These are phyloP conservation scores for Ips typographus DNA, from an alignment of 1,140 invertebrate species.

Conservation along the genomic window DNA sequence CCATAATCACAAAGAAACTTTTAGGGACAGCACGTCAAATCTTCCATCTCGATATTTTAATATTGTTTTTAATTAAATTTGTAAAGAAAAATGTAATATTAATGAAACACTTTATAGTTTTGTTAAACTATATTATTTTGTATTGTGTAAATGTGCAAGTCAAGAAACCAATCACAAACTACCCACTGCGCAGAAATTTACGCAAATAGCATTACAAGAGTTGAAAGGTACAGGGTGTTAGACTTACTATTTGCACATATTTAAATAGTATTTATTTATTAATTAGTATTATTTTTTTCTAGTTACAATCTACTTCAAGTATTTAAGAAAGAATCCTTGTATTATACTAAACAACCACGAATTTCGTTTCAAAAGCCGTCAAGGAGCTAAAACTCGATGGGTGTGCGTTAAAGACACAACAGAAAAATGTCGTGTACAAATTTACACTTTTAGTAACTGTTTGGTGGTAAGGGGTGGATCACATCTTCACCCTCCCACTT, in stretches of 20 bases:
- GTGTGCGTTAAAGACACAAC: conserved; percentile 2
- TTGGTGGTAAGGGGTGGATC: not conserved
- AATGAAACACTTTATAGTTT: not conserved
- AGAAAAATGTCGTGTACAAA: conserved; percentile 6
- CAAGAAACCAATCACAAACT: too few relatives aligned
- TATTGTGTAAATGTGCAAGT: too few relatives aligned
- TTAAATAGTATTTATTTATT: not conserved
- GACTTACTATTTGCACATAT: not conserved
- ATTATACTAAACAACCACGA: conserved; percentile 10
- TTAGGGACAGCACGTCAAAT: not conserved
- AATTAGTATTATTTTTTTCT: conserved; percentile 6
- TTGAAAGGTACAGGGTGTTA: too few relatives aligned
- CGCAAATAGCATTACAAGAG: too few relatives aligned
- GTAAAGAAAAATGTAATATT: too few relatives aligned
- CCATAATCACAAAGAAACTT: conserved; percentile 14
- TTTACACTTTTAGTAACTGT: conserved; percentile 3
- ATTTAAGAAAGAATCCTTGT: conserved; percentile 7
- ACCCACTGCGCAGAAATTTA: too few relatives aligned
- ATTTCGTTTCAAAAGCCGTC: conserved; percentile 8
- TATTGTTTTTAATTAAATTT: not conserved
- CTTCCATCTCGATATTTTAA: not conserved
- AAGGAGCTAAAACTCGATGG: conserved; percentile 12
- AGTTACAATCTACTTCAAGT: conserved; percentile 14
- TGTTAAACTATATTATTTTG: not conserved
- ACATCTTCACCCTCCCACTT: conserved; percentile 17